Evolutionary conservation across 2,797 vertebrate species (phyloP), one percentile per base, ranked within the genome.

Genomic region (Argya squamiceps): DNA sequence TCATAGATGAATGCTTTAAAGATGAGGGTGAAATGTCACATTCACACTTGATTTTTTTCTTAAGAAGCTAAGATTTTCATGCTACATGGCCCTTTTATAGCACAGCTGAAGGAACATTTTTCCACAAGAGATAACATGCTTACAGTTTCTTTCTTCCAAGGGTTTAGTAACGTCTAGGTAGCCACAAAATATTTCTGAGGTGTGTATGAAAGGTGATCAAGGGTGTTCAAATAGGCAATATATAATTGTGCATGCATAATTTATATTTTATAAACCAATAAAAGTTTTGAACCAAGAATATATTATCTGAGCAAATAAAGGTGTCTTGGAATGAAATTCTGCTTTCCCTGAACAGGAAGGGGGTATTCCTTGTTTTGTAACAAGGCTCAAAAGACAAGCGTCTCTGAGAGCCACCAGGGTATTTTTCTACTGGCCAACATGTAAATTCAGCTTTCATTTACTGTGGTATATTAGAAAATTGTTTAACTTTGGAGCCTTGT

Each of bases 61-160:
- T 44, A 19, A 70, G 7, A 87, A 77, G 12, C 6, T 49, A 41
- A 76, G 32, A 34, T 60, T 89, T 69, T 87, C 37, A 81, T 56
- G 14, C 1, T 75, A 36, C 3, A 3, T 1, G 2, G 34, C 3
- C 11, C 6, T 46, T 77, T 55, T 17, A 13, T 19, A 37, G 36
- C 2, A 37, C 17, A 49, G 5, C 7, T 58, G 18, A 70, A 56
- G 20, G 7, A 32, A 26, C 0, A 2, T 55, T 75, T 58, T 70
- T 34, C 22, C 20, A 34, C 15, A 69, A 52, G 41, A 53, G 6
- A 18, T 14, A 53, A 9, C 4, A 50, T 65, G 55, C 8, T 16
- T 74, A 36, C 14, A 29, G 16, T 34, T 80, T 17, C 12, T 78
- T 67, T 79, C 14, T 64, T 90, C 9, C 26, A 69, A 39, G 56